Conservation (phyloP, 2,888 invertebrate species). For the Orchesella flavescens region DNA sequence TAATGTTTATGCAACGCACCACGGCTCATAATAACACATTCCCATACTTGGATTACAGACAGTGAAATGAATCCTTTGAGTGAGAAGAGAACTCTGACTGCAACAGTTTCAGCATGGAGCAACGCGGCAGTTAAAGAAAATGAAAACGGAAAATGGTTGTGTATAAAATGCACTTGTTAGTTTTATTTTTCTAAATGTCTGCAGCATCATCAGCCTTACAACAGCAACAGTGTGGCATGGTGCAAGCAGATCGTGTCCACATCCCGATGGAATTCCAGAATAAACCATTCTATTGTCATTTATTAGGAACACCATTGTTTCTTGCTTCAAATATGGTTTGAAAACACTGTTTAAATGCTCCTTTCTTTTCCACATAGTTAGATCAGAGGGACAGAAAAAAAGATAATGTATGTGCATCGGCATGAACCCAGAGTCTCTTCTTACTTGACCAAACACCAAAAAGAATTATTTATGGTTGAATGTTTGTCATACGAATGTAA, state of each 20-base stretch:
- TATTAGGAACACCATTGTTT: slow-evolving; percentile 55
- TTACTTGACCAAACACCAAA: slow-evolving; percentile 57
- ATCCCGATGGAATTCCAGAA: slow-evolving; percentile 42
- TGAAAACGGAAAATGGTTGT: too few relatives aligned
- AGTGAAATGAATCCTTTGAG: slow-evolving; percentile 29
- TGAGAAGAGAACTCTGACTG: neutral
- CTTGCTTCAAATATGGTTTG: slow-evolving; percentile 51
- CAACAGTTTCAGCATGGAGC: too few relatives aligned
- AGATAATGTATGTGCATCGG: slow-evolving; percentile 4
- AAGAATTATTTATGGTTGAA: slow-evolving; percentile 62
- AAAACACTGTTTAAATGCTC: slow-evolving; percentile 48
- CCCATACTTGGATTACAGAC: slow-evolving; percentile 41
- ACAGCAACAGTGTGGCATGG: too few relatives aligned
- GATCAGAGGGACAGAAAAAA: slow-evolving; percentile 1
- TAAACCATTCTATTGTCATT: slow-evolving; percentile 57
- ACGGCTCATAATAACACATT: slow-evolving; percentile 16
- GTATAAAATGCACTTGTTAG: too few relatives aligned
- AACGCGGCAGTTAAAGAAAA: too few relatives aligned
- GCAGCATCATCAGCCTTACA: too few relatives aligned
- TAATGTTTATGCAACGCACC: neutral
- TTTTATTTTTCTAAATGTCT: too few relatives aligned
- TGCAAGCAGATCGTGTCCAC: neutral
- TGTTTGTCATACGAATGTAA: slow-evolving; percentile 51
- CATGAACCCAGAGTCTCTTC: slow-evolving; percentile 30
- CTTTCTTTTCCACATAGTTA: slow-evolving; percentile 16